Base-by-base conservation (phyloP, 2,888 invertebrate species). In the Lottia scabra region DNA sequence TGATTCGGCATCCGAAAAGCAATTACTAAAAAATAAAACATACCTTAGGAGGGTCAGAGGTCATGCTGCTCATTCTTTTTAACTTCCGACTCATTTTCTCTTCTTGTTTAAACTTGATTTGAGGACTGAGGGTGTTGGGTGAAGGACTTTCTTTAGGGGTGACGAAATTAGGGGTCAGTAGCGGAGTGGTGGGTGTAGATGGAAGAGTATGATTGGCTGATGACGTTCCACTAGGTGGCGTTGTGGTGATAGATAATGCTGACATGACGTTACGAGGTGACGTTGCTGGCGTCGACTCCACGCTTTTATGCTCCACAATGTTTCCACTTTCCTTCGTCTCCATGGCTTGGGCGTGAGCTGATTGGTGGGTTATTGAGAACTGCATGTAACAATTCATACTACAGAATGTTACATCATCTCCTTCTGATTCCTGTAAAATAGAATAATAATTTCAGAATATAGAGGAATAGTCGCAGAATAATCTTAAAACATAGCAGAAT, bases 301-400 rank as follows among this genome's bases (percentile, higher is more conserved):
- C 67, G 66, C 70, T 73, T 68, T 77, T 78, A 65, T 78, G 78
- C 67, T 78, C 78, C 30, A 78, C 74, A 27, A 78, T 62, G 63
- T 78, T 72, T n/a, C 70, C 69, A 16, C 67, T 73, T 46, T 74
- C 74, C 56, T 77, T 72, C 0, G 63, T 66, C 30, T 78, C 77
- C 68, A 68, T 64, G 2, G 75, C 71, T 56, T 70, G 69, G 65
- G 73, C 77, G 65, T 75, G 75, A 15, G 75, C 77, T 43, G 92
- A 91, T 78, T 92, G 91, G 82, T 93, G 92, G 83, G 92, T 92
- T 30, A 93, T 90, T 43, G 94, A 93, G 89, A 96, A 96, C 87
- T 96, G 94, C 91, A 95, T 94, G 89, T 95, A 96, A 89, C 98
- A 98, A 78, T 94, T 93, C 69, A 94, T 93, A 80, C 96, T 95